Evolutionary conservation across 2,113 vertebrate genomes (phyloP).

Genomic region (Albula goreensis): DNA sequence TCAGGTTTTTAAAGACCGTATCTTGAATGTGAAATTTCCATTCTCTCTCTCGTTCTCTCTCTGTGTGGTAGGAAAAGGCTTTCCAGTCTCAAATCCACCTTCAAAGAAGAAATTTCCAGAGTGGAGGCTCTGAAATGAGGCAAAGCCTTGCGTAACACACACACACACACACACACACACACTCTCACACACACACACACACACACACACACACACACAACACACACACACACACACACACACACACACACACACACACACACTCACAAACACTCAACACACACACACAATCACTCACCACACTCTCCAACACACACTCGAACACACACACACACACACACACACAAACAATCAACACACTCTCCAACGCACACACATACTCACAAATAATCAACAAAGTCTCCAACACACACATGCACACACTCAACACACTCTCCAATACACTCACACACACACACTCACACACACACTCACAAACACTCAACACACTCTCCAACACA

Average conservation of each 20-base stretch:
- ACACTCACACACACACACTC: too few relatives aligned
- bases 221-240: neutral
- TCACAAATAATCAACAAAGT: too few relatives aligned
- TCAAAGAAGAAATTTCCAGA: constrained; percentile 8
- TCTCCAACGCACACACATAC: too few relatives aligned
- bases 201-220: neutral
- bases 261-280: neutral
- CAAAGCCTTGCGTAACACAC: constrained; percentile 8
- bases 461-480: too few relatives aligned
- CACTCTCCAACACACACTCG: too few relatives aligned
- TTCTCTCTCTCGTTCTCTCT: neutral
- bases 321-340: neutral
- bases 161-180: neutral
- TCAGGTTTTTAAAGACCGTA: constrained; percentile 60
- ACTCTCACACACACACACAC: neutral
- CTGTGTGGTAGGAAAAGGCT: neutral
- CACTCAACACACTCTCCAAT: neutral
- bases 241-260: constrained; percentile 3
- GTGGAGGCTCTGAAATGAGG: neutral
- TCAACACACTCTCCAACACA: too few relatives aligned
- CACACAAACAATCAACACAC: neutral
- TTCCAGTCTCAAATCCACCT: neutral
- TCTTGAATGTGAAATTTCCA: neutral
- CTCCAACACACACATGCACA: too few relatives aligned
- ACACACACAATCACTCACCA: constrained; percentile 28